A percentile compares a stretch with the other conserved stretches of the same genome.
Evolutionary conservation across 2,113 vertebrate genomes (phyloP).

Genomic region (Galeopterus variegatus): DNA sequence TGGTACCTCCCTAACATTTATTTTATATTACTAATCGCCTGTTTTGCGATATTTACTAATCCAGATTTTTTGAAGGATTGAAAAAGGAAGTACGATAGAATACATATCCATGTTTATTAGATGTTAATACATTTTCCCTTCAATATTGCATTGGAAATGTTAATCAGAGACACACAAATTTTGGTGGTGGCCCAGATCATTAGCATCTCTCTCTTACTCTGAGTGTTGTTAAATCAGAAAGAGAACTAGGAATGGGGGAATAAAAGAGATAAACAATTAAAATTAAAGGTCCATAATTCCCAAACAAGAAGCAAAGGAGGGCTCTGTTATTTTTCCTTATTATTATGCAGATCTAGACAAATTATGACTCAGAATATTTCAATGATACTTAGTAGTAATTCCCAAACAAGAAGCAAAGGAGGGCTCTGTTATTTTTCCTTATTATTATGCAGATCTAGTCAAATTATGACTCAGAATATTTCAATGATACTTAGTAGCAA

Average conservation of each 20-base stretch:
- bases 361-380: not conserved
- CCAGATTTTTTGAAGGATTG: not conserved
- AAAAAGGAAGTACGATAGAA: not conserved
- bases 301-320: not conserved
- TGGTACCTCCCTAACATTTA: not conserved
- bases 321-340: not conserved
- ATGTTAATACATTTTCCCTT: not conserved
- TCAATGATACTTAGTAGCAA: not conserved
- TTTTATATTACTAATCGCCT: not conserved
- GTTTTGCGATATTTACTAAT: not conserved
- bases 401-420: not conserved
- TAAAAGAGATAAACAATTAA: not conserved
- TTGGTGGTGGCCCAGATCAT: not conserved
- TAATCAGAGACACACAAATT: conserved; percentile 5
- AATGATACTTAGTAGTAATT: not conserved
- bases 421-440: not conserved
- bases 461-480: not conserved
- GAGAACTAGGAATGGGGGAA: not conserved
- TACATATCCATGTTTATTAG: not conserved
- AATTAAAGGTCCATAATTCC: not conserved
- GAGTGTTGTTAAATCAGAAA: not conserved
- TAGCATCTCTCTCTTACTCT: not conserved
- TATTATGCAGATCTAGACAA: not conserved
- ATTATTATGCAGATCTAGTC: not conserved
- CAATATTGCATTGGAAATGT: not conserved